A percentile compares a stretch with the other conserved stretches of the same genome.
phyloP scores from a whole-genome alignment of 2,113 vertebrate species.

The Psophia crepitans region DNA sequence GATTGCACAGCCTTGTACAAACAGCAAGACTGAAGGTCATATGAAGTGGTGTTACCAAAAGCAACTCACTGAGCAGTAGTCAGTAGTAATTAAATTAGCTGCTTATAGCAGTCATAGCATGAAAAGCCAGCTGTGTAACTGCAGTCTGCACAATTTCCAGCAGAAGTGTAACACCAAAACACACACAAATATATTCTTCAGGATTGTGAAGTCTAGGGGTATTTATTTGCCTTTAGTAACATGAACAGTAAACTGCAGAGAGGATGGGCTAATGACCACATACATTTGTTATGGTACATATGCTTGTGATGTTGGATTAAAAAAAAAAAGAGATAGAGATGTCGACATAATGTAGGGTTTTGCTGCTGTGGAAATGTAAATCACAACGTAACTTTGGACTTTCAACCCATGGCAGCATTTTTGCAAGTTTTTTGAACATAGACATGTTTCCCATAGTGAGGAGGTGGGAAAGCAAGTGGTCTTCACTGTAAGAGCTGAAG shows the following conservation, averaged over 20 bases:
- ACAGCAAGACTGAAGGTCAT: constrained; percentile 1
- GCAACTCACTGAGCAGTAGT: neutral
- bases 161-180: neutral
- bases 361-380: neutral
- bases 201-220: neutral
- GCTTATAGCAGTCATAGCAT: constrained; percentile 32
- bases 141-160: neutral
- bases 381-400: neutral
- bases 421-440: neutral
- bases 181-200: neutral
- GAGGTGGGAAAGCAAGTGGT: neutral
- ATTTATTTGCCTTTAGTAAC: neutral
- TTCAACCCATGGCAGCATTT: neutral
- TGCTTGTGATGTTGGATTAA: neutral
- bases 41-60: neutral
- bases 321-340: neutral
- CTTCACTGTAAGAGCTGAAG: neutral
- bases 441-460: neutral
- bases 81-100: constrained; percentile 58
- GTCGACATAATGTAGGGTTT: neutral
- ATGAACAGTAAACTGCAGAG: neutral
- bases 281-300: neutral
- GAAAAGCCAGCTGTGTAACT: constrained; percentile 39
- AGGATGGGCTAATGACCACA: neutral
- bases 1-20: neutral